A percentile compares a stretch with the other conserved stretches of the same genome.
These are phyloP conservation scores for Amyelois transitella DNA, from an alignment of 1,140 invertebrate genomes.

Conservation along the genomic window DNA sequence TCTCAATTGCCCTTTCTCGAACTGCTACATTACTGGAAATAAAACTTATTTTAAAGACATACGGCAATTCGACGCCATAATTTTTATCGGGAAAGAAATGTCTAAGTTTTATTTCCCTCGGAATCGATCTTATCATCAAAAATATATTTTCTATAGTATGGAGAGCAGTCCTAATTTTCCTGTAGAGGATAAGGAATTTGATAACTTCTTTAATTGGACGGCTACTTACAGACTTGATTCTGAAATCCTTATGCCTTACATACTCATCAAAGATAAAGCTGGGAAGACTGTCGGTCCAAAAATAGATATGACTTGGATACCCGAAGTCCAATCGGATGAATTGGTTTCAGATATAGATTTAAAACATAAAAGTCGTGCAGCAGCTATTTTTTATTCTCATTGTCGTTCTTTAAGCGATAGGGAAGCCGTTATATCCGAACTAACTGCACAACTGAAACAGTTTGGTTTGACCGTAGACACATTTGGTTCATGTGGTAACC, in stretches of 20 bases:
- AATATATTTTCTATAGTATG: not conserved
- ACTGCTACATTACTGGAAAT: too few relatives aligned
- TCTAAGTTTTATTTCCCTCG: too few relatives aligned
- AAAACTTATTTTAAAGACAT: too few relatives aligned
- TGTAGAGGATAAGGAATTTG: too few relatives aligned
- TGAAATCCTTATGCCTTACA: constrained; percentile 76
- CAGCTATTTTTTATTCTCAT: constrained; percentile 77
- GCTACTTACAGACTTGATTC: constrained; percentile 80
- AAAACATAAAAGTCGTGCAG: constrained; percentile 42
- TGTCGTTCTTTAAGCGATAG: constrained; percentile 72
- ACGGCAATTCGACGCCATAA: too few relatives aligned
- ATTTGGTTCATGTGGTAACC: constrained; percentile 77
- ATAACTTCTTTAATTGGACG: constrained; percentile 78
- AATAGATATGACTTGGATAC: constrained; percentile 43
- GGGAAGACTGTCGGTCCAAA: constrained; percentile 43
- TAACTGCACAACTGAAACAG: constrained; percentile 68
- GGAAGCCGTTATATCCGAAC: constrained; percentile 71
- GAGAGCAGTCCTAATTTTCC: too few relatives aligned
- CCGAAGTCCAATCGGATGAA: constrained; percentile 25
- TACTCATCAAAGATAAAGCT: constrained; percentile 37
- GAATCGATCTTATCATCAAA: too few relatives aligned
- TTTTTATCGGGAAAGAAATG: too few relatives aligned
- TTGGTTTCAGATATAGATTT: constrained; percentile 25
- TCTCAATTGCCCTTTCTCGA: too few relatives aligned
- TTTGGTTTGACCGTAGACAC: constrained; percentile 71